Base-by-base conservation (phyloP, 1,140 invertebrate species). In the Drosophila melanica region DNA sequence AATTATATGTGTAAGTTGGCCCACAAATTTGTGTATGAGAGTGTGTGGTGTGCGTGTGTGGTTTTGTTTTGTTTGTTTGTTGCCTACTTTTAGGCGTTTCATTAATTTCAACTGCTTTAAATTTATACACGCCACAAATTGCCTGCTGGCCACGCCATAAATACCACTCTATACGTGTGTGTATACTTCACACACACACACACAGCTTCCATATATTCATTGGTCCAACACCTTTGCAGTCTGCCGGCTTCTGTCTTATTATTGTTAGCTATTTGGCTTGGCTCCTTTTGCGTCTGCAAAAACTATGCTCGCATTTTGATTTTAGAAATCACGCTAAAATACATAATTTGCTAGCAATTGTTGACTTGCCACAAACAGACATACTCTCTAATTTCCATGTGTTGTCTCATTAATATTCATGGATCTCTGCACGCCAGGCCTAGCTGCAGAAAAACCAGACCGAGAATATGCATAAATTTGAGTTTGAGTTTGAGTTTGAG, bases 361-460 rank as follows among this genome's bases (percentile, higher is more conserved):
- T 85, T 85, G 41, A 51, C 53, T 69, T 66, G 41, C 50, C 27
- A 51, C 51, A 50, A 53, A 41, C 59, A 44, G 59, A 48, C 45
- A 39, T 27, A 58, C 47, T 65, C 20, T 68, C 79, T 87, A 82
- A 87, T 87, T 87, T 87, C 82, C 82, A 87, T 87, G 84, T 87
- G 82, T 89, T 82, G 79, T 66, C 54, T 82, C 72, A 87, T 87
- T 87, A 87, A 87, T 87, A 87, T 87, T 87, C 82, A 87, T 87
- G 72, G 76, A 89, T 77, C 81, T 58, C 62, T 48, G 67, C 57
- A 48, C 18, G n/a, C 23, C 20, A 42, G 47, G 57, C 53, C 62
- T 37, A 58, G 33, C 16, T 62, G 47, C 66, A 82, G 81, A 76
- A 79, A 87, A 82, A 81, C 50, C 71, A 63, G 67, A 47, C 70